Evolutionary conservation across 2,113 vertebrate genomes (phyloP), one percentile per base, ranked within the genome.

Genomic region (Acrocephalus arundinaceus): DNA sequence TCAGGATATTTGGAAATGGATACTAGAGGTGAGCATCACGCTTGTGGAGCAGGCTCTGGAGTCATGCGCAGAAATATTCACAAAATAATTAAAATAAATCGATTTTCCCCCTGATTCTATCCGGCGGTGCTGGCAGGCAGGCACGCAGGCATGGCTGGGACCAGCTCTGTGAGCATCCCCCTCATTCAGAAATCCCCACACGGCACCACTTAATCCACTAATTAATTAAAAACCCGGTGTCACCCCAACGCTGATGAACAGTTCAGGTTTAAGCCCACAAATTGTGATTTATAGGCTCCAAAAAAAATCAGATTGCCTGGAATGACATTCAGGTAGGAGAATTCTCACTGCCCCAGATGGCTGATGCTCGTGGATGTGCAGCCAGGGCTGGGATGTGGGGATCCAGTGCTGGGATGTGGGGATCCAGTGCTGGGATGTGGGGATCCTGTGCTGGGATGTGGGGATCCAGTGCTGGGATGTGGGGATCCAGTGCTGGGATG

Each of bases 201-300:
- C 1, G 15, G 61, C 68, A 57, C 10, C 31, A 4, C 49, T 20
- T 45, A 16, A 2, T 3, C 7, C 5, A 3, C 37, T 8, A n/a
- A 81, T 45, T 73, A 58, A 54, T 33, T 24, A 79, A 79, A 80
- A 61, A 23, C 15, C 5, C 3, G 0, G 24, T 3, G 2, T 35
- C 30, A 39, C 2, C 19, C 7, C 57, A 5, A 31, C 1, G 1
- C 52, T 43, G 18, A 46, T 4, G 5, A 31, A 11, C 3, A 43
- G 61, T 2, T 52, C 21, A 10, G 30, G 30, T 52, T 66, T 39
- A 46, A 37, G 8, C 20, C 57, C 46, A 37, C 17, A 39, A 67
- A 72, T 30, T 4, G 22, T 2, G 17, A 55, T 28, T 31, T 51
- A 9, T 1, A 24, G 10, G 23, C 31, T 17, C 17, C 2, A 35